Evolutionary conservation across 2,113 vertebrate genomes (phyloP).

Genomic region (Sarotherodon lohbergeri): DNA sequence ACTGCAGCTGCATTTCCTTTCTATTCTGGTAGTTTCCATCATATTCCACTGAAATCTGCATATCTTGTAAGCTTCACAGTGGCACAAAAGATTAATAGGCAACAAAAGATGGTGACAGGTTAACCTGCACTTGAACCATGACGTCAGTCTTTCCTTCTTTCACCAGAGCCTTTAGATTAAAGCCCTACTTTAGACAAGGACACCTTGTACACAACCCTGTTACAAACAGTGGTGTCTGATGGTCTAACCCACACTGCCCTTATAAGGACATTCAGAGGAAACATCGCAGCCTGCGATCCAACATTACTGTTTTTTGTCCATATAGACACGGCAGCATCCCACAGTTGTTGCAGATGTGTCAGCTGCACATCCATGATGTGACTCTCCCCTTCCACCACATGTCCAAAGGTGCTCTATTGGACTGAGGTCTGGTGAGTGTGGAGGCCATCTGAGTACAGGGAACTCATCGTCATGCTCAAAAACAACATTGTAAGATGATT

Average conservation of each 20-base stretch:
- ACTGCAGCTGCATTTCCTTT: not conserved
- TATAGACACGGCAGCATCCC: not conserved
- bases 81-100: not conserved
- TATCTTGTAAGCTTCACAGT: not conserved
- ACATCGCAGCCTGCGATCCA: not conserved
- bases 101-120: not conserved
- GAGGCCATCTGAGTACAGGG: not conserved
- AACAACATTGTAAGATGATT: not conserved
- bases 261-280: not conserved
- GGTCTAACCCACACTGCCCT: not conserved
- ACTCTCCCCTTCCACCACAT: not conserved
- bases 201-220: not conserved
- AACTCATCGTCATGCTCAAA: not conserved
- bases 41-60: not conserved
- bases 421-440: not conserved
- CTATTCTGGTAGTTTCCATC: not conserved
- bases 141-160: not conserved
- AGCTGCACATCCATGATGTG: not conserved
- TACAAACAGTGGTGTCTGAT: not conserved
- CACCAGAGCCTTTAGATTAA: not conserved
- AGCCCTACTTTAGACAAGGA: not conserved
- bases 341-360: not conserved
- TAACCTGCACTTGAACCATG: not conserved
- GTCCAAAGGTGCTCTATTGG: not conserved
- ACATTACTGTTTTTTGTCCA: not conserved